phyloP scores from a whole-genome alignment of 2,113 vertebrate species.

The Aldabrachelys gigantea region DNA sequence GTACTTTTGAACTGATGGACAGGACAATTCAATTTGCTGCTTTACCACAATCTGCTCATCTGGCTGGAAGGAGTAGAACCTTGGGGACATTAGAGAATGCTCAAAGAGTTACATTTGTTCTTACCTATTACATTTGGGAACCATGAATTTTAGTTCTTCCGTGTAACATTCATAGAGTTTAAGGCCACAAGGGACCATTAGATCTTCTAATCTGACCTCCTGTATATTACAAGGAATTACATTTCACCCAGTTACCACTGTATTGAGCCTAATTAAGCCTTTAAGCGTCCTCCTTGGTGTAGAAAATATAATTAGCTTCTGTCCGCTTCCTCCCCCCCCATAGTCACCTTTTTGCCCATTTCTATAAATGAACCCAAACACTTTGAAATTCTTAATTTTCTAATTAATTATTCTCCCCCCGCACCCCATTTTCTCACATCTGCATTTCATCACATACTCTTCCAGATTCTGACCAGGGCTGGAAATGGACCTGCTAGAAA shows the following conservation, averaged over 20 bases:
- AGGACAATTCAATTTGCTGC: background rate
- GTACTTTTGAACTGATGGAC: background rate
- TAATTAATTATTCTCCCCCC: slow-evolving; percentile 15
- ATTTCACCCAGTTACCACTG: background rate
- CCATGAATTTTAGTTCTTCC: background rate
- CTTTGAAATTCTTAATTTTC: background rate
- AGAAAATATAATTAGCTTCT: slow-evolving; percentile 6
- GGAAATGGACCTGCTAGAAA: slow-evolving; percentile 32
- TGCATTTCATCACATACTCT: background rate
- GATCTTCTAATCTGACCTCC: background rate
- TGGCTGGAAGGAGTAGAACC: background rate
- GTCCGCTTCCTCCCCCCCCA: background rate
- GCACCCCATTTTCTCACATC: background rate
- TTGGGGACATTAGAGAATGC: background rate
- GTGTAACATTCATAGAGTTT: background rate
- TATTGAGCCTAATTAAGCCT: accelerated
- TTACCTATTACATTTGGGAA: background rate
- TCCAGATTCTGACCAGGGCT: background rate
- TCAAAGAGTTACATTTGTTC: background rate
- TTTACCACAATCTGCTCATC: background rate
- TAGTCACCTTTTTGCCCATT: background rate
- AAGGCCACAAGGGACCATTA: background rate
- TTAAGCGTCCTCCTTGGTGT: background rate
- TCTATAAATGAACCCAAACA: background rate
- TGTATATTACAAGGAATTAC: background rate